Conservation (phyloP, 2,888 invertebrate species). For the Loripinus fragilis region DNA sequence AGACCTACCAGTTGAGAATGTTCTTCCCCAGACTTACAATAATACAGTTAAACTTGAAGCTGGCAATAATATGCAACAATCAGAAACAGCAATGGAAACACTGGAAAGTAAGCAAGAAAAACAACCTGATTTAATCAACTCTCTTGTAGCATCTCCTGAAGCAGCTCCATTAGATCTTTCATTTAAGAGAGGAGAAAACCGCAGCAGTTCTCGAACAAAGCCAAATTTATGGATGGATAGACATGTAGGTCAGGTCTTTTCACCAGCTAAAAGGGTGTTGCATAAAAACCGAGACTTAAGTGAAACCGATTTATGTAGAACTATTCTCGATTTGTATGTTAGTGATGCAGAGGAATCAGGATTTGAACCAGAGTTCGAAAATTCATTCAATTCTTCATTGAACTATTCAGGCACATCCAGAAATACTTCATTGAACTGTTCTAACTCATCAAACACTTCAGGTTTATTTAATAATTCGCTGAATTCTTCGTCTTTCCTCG, state of each 20-base stretch:
- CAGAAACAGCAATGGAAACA: background rate
- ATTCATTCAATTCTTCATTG: background rate
- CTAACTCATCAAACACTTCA: background rate
- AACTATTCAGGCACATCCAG: background rate
- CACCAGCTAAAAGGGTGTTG: slow-evolving; percentile 55
- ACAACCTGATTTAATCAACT: background rate
- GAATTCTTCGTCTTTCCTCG: slow-evolving; percentile 11
- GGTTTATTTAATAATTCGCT: background rate
- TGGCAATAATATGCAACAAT: background rate
- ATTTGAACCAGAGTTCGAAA: slow-evolving; percentile 21
- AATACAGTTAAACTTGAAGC: background rate
- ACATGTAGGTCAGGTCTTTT: slow-evolving; percentile 53
- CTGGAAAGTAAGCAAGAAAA: background rate
- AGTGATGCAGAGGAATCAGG: slow-evolving; percentile 64
- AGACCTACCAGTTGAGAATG: background rate
- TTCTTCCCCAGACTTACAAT: background rate
- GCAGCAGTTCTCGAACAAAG: background rate
- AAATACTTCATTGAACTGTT: background rate
- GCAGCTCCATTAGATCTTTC: slow-evolving; percentile 48
- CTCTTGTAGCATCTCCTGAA: background rate
- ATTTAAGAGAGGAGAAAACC: slow-evolving; percentile 25
- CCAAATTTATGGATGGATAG: slow-evolving; percentile 46
- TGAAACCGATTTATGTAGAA: slow-evolving; percentile 64
- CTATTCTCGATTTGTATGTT: slow-evolving; percentile 67
- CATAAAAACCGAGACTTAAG: slow-evolving; percentile 60